Evolutionary conservation across 2,888 invertebrate species (phyloP).

Genomic region (Cinara cedri): DNA sequence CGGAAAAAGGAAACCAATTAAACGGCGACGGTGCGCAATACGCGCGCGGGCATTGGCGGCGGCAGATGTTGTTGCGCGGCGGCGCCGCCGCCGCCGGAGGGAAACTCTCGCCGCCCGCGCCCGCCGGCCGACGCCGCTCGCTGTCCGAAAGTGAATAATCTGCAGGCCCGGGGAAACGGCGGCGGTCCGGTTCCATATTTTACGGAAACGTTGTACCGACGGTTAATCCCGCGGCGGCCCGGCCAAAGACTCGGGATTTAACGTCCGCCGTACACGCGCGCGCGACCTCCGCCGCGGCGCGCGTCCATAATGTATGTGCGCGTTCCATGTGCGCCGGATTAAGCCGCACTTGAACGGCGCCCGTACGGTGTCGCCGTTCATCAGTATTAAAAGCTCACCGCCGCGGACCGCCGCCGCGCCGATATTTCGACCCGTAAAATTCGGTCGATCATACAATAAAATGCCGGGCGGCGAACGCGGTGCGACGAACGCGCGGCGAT

Average conservation of each 20-base stretch:
- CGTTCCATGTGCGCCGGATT: not conserved
- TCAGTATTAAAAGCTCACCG: constrained; percentile 56
- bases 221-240: constrained; percentile 44
- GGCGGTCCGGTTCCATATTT: constrained; percentile 29
- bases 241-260: constrained; percentile 31
- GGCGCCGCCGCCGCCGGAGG: not conserved
- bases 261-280: not conserved
- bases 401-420: not conserved
- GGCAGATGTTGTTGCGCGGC: not conserved
- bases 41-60: not conserved
- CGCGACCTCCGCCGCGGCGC: not conserved
- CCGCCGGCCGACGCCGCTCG: not conserved
- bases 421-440: constrained; percentile 24
- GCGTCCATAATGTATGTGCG: too few relatives aligned
- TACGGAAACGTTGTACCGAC: constrained; percentile 7
- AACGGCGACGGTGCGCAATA: constrained; percentile 5
- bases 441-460: constrained; percentile 29
- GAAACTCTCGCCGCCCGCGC: not conserved
- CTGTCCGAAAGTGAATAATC: constrained; percentile 55
- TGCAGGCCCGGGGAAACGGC: constrained; percentile 1
- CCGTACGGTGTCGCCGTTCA: constrained; percentile 45
- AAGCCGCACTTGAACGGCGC: constrained; percentile 47
- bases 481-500: not conserved
- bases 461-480: too few relatives aligned
- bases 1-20: constrained; percentile 54